Conservation (phyloP, 2,113 vertebrate genomes). For the Anhinga rufa region DNA sequence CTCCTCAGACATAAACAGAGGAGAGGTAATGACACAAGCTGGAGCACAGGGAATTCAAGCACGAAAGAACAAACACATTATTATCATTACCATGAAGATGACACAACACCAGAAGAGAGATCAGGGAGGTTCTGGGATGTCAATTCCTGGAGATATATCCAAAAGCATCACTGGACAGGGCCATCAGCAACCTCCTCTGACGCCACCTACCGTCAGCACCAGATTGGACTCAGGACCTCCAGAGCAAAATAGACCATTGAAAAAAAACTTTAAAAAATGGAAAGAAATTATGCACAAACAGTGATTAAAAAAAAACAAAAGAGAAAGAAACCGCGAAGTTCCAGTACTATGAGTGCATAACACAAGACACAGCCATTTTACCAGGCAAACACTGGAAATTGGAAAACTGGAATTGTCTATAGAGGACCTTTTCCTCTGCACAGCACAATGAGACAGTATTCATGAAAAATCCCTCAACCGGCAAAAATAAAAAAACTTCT, state of each 20-base stretch:
- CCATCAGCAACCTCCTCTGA: background rate
- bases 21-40: accelerated
- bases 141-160: background rate
- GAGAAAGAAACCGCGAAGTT: background rate
- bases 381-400: background rate
- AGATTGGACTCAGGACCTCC: accelerated
- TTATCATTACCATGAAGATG: background rate
- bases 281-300: accelerated
- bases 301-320: too few relatives aligned
- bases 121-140: background rate
- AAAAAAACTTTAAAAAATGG: accelerated
- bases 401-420: background rate
- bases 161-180: background rate
- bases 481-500: too few relatives aligned
- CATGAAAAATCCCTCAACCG: too few relatives aligned
- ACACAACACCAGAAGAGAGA: background rate
- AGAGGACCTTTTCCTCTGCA: background rate
- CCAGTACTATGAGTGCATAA: accelerated
- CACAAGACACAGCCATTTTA: accelerated
- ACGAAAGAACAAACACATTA: background rate
- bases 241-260: accelerated
- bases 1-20: background rate
- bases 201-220: background rate
- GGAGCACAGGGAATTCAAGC: background rate
- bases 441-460: too few relatives aligned